Evolutionary conservation across 2,797 vertebrate genomes (phyloP), one percentile per base, ranked within the genome.

Genomic region (Esox masquinongy): DNA sequence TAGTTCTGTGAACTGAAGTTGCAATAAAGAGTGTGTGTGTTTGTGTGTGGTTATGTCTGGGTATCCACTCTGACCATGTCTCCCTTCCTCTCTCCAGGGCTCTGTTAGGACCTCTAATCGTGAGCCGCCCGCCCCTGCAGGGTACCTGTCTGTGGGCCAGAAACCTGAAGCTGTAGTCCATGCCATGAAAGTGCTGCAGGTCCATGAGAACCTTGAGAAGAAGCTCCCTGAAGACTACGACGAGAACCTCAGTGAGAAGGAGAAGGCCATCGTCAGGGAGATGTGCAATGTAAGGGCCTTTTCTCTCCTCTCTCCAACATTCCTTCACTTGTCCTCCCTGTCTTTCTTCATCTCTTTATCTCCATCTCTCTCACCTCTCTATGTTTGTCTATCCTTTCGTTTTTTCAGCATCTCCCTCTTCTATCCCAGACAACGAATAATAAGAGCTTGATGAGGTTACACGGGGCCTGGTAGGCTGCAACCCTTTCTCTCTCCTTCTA

Each of bases 191-290:
- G 96, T 97, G 64, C 92, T 96, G 79, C 95, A 96, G 82, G 96
- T 97, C 26, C 95, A 96, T 29, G 96, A 97, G 88, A 96, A 96
- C 84, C 87, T 97, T 88, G 95, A 96, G 88, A 94, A 94, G 74
- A 94, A 95, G 84, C 91, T 93, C 82, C 92, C 94, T 22, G 95
- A 96, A 86, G 96, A 92, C 88, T 95, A 95, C 3, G 94, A 96
- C 79, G 96, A 97, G 82, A 95, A 96, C 88, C 92, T 98, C 77
- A 98, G 95, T 19, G 96, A 98, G 85, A 96, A 97, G 80, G 97
- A 98, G 91, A 98, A 97, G 90, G 96, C 96, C 11, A 97, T 98
- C 0, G 96, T 98, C 79, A 95, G 96, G 9, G 95, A 98, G 90
- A 98, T 98, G 97, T 98, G 97, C 90, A 98, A 97, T 64, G 97